Base-by-base conservation (phyloP, 1,140 invertebrate genomes). In the Hetaerina americana region DNA sequence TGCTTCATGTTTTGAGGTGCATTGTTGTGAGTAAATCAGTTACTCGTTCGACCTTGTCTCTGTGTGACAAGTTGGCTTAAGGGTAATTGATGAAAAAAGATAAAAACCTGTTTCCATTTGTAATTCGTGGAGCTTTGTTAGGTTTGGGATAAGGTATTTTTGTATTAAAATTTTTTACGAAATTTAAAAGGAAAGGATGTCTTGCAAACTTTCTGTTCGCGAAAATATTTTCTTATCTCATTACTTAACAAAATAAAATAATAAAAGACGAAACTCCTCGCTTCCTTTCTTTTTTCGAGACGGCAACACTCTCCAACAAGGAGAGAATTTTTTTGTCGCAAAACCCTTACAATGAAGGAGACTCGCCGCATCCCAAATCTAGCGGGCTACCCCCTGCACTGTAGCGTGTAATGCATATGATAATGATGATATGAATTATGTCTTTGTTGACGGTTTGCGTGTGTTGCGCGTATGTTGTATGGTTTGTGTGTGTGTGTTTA, bases 1-100 rank as follows among this genome's bases (percentile, higher is more conserved):
- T 74, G 73, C 72, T 74, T 77, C 70, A 69, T 72, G 72, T 72
- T 40, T 72, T 72, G 72, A 72, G 72, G 72, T 72, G 72, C 72
- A 72, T 72, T 69, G 72, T 72, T 72, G 72, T 72, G 68, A 57
- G 27, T 26, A 27, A 26, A 69, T n/a, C 68, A 68, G 49, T 66
- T 72, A 40, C 27, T 70, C 27, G 57, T 72, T 40, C 57, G n/a
- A n/a, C n/a, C n/a, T n/a, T n/a, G 40, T n/a, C 40, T 57, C 40
- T 12, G 3, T 10, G 40, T 3, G 10, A n/a, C 1, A 57, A n/a
- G 40, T n/a, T 18, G 40, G 40, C 40, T 57, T 57, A 18, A 57
- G 40, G 40, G 40, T 57, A 57, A 57, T n/a, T n/a, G n/a, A 57
- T 57, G 40, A 57, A 57, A 57, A 57, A 57, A n/a, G n/a, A n/a